These are phyloP conservation scores for Calypte anna DNA, from an alignment of 2,113 vertebrate species.

Conservation along the genomic window DNA sequence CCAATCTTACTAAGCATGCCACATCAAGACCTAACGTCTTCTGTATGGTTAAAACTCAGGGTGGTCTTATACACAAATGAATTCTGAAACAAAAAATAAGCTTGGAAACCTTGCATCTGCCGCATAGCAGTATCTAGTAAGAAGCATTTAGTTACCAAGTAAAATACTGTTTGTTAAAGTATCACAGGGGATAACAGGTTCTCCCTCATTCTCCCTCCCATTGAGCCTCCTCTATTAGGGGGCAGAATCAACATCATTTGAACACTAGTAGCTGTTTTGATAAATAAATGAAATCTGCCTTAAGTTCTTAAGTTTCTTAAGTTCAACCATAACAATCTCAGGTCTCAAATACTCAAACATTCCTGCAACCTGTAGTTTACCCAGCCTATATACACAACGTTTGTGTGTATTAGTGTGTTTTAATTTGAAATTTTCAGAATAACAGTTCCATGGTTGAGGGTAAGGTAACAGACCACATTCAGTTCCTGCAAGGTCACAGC, in stretches of 20 bases:
- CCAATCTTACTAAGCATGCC: background rate
- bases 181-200: background rate
- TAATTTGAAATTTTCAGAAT: background rate
- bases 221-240: background rate
- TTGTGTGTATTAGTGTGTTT: background rate
- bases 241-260: background rate
- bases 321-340: background rate
- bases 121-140: background rate
- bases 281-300: background rate
- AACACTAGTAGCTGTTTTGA: background rate
- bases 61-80: background rate
- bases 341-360: background rate
- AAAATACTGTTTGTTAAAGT: background rate
- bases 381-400: background rate
- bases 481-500: background rate
- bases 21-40: background rate
- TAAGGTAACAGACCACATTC: background rate
- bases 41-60: background rate
- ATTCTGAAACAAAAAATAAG: background rate
- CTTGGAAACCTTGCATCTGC: background rate
- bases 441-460: accelerated
- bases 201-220: background rate
- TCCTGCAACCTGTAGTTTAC: background rate
- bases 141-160: background rate
- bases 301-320: background rate